phyloP scores from a whole-genome alignment of 2,888 invertebrate species.

The Nomada ruficornis region DNA sequence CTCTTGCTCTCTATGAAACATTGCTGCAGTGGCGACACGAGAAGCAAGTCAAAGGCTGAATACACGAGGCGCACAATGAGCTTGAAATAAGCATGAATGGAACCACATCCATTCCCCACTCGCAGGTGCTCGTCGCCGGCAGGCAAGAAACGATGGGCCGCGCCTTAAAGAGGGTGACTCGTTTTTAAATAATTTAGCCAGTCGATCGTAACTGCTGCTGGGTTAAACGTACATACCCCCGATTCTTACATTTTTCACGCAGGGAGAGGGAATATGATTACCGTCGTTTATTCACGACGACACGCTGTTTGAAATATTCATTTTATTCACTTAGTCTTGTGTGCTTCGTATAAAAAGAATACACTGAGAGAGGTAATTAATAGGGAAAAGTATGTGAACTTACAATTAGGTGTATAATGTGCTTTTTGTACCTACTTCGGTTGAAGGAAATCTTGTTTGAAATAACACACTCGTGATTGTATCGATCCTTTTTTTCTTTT shows the following conservation, averaged over 20 bases:
- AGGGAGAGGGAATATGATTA: conserved; percentile 20
- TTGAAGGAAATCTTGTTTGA: no score
- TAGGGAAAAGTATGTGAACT: not conserved
- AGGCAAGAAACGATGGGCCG: conserved; percentile 69
- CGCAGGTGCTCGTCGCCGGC: conserved; percentile 69
- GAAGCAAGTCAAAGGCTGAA: conserved; percentile 82
- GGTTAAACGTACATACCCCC: conserved; percentile 7
- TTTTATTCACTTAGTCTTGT: not conserved
- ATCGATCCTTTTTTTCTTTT: no score
- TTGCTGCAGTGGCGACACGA: conserved; percentile 73
- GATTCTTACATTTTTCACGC: not conserved
- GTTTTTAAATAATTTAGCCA: conserved; percentile 77
- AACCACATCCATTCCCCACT: conserved; percentile 75
- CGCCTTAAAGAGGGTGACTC: conserved; percentile 73
- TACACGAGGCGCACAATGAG: conserved; percentile 80
- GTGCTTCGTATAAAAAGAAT: not conserved
- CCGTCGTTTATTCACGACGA: conserved; percentile 8
- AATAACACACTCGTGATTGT: no score
- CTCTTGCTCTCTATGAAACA: conserved; percentile 63
- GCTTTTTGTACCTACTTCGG: no score
- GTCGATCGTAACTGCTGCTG: conserved; percentile 62
- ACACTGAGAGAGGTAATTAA: not conserved
- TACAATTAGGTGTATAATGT: no score
- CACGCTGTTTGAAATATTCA: not conserved
- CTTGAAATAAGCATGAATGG: conserved; percentile 84